Base-by-base conservation (phyloP, 2,797 vertebrate genomes). In the Mallotus villosus region DNA sequence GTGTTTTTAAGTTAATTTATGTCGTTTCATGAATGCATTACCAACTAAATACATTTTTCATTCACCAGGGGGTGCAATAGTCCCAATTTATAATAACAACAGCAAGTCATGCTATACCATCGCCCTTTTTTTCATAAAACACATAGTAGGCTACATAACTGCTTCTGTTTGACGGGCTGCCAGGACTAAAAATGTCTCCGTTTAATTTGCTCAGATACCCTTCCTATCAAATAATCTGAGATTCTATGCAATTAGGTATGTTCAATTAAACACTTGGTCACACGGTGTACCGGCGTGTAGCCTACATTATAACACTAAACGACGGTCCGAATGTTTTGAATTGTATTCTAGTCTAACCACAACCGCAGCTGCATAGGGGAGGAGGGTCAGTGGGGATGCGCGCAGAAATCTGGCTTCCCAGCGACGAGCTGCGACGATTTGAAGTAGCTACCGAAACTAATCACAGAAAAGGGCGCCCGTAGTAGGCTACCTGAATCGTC, bases 371-470 rank as follows among this genome's bases (percentile, higher is more conserved):
- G 67, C 67, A 68, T 5, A 57, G 29, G 29, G 25, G 25, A 58
- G 64, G 66, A 77, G 71, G 57, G 68, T 59, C 0, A 68, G 72
- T 9, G 63, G 76, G 74, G 78, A 76, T 78, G 73, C 73, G 75
- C 60, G 66, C 17, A 51, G 73, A 80, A 82, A 74, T 55, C 78
- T 82, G 79, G 85, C 83, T 75, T 21, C 16, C 58, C 51, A 58
- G 75, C 75, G 81, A 79, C 79, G 72, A 77, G 55, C 72, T 51
- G 81, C 75, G 74, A 77, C 79, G 76, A 74, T 69, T 75, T 68
- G 78, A 80, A 75, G 80, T 68, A 81, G 77, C 71, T 19, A 85
- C 86, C 78, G 87, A 93, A 91, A 93, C 88, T 87, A 91, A 92
- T 92, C 89, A 87, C 16, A 46, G 41, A 46, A 70, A 77, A 75